These are phyloP conservation scores for Mionectes olivaceus DNA, from an alignment of 2,797 vertebrate genomes.

Conservation along the genomic window DNA sequence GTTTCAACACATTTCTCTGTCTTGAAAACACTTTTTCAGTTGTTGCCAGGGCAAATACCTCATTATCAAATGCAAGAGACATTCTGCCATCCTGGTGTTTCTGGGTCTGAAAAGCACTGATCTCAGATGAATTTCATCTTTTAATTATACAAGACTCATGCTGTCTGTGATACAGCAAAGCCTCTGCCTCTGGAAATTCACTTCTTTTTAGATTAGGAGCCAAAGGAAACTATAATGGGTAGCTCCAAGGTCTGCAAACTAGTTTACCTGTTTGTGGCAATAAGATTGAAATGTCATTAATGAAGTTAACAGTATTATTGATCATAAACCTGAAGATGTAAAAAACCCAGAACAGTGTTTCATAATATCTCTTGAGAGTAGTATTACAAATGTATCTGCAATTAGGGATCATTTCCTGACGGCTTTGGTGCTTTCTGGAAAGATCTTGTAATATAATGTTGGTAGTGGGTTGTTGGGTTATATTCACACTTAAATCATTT, in stretches of 20 bases:
- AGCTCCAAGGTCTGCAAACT: background rate
- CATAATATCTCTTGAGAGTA: background rate
- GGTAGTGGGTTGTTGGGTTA: background rate
- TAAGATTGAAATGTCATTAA: slow-evolving; percentile 25
- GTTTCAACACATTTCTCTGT: background rate
- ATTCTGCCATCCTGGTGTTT: background rate
- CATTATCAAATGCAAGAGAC: background rate
- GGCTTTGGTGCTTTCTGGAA: background rate
- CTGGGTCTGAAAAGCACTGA: slow-evolving; percentile 7
- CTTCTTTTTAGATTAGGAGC: background rate
- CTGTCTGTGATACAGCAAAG: background rate
- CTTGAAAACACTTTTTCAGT: slow-evolving; percentile 36
- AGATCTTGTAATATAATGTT: background rate
- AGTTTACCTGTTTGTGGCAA: background rate
- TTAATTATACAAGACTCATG: background rate
- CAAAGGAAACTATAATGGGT: background rate
- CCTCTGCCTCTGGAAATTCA: background rate
- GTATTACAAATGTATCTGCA: background rate
- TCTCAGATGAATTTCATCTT: slow-evolving; percentile 20
- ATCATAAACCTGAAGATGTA: slow-evolving; percentile 4
- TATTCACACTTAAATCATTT: background rate
- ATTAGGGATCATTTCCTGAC: background rate
- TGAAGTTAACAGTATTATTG: background rate
- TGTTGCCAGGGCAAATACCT: background rate
- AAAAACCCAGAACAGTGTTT: background rate